Percentiles rank a stretch among this genome's conserved stretches.
Evolutionary conservation across 2,888 invertebrate species (phyloP).

Genomic region (Carcina quercana): DNA sequence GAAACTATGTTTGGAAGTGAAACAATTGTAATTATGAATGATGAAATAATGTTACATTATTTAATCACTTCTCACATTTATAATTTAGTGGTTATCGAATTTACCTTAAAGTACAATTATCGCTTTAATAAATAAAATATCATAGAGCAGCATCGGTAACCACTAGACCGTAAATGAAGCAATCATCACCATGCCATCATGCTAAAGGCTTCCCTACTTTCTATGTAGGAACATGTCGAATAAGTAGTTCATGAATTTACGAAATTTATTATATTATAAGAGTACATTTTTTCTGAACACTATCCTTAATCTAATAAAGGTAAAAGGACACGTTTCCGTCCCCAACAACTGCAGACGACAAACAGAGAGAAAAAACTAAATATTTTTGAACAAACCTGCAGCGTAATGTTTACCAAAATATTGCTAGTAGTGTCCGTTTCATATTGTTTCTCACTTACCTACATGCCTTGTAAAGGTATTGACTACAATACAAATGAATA

Average conservation of each 20-base stretch:
- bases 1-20: too few relatives aligned
- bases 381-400: constrained; percentile 24
- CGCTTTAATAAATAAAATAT: too few relatives aligned
- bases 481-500: constrained; percentile 53
- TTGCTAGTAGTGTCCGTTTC: constrained; percentile 46
- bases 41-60: constrained; percentile 22
- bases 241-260: constrained; percentile 63
- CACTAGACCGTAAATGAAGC: too few relatives aligned
- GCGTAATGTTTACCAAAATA: not conserved
- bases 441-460: constrained; percentile 50
- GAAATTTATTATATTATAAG: constrained; percentile 63
- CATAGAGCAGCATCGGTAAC: too few relatives aligned
- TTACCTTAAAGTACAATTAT: constrained; percentile 16
- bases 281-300: constrained; percentile 55
- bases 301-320: constrained; percentile 37
- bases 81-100: constrained; percentile 19
- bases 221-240: constrained; percentile 49
- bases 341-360: constrained; percentile 21
- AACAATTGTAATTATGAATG: too few relatives aligned
- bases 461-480: constrained; percentile 70
- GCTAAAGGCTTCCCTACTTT: constrained; percentile 64
- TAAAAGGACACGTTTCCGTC: constrained; percentile 60
- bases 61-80: constrained; percentile 21
- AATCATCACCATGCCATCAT: constrained; percentile 49
- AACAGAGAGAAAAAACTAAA: not conserved